Evolutionary conservation across 2,113 vertebrate species (phyloP).

Genomic region (Brachypodius melanocephalos): DNA sequence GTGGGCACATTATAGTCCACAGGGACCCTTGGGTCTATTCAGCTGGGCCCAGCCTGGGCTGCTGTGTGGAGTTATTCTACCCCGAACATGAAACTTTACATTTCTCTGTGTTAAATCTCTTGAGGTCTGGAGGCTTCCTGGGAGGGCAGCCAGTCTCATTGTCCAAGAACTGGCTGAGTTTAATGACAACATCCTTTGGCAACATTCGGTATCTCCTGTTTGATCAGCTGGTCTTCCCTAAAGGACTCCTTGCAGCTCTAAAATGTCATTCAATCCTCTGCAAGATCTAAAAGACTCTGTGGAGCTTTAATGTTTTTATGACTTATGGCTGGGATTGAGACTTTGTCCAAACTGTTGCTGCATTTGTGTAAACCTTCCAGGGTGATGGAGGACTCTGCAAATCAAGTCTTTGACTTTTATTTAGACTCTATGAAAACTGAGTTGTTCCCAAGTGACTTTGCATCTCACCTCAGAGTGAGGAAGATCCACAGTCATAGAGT

Average conservation of each 20-base stretch:
- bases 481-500: neutral
- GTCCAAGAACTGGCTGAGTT: neutral
- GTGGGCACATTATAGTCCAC: rapidly evolving
- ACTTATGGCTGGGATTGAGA: constrained; percentile 3
- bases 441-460: neutral
- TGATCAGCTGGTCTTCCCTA: neutral
- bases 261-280: neutral
- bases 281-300: neutral
- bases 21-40: neutral
- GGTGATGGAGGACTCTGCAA: neutral
- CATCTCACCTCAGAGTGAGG: neutral
- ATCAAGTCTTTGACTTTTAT: neutral
- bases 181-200: neutral
- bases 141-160: neutral
- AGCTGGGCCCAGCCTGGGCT: neutral
- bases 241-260: neutral
- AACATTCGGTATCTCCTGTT: neutral
- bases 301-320: neutral
- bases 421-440: neutral
- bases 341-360: neutral
- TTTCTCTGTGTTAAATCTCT: neutral
- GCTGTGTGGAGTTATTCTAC: neutral
- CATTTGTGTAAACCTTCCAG: constrained; percentile 9
- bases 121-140: neutral
- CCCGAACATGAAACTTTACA: neutral